phyloP scores from a whole-genome alignment of 2,797 vertebrate genomes.

The Threskiornis aethiopicus region DNA sequence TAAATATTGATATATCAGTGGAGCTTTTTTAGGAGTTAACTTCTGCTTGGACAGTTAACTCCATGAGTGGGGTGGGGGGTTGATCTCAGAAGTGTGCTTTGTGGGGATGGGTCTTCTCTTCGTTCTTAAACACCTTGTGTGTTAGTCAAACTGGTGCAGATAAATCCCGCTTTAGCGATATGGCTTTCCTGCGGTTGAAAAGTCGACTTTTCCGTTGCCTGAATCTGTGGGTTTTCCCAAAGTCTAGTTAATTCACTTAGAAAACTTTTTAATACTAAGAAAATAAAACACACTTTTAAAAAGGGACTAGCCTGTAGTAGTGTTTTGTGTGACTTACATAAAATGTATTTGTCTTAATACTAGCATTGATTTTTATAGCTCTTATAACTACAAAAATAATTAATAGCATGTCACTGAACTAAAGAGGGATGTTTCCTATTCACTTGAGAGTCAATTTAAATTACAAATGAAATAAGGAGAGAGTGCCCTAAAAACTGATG shows the following conservation, averaged over 20 bases:
- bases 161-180: neutral
- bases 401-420: neutral
- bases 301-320: neutral
- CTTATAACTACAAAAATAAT: slow-evolving; percentile 7
- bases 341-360: slow-evolving; percentile 23
- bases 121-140: neutral
- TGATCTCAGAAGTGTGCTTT: neutral
- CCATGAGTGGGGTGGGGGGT: neutral
- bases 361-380: neutral
- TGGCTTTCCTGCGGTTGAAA: neutral
- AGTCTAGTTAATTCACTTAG: neutral
- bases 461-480: slow-evolving; percentile 29
- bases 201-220: neutral
- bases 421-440: neutral
- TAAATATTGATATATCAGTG: neutral
- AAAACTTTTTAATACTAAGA: neutral
- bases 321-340: neutral
- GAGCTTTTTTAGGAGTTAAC: neutral
- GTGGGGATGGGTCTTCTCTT: neutral
- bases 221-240: neutral
- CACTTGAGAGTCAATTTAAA: slow-evolving; percentile 41
- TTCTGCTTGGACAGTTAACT: neutral
- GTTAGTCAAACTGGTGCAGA: neutral
- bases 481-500: slow-evolving; percentile 7
- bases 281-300: neutral